Percentiles rank a stretch among this genome's conserved stretches.
Conservation (phyloP, 2,888 invertebrate genomes). For the Pterobdella sp. region DNA sequence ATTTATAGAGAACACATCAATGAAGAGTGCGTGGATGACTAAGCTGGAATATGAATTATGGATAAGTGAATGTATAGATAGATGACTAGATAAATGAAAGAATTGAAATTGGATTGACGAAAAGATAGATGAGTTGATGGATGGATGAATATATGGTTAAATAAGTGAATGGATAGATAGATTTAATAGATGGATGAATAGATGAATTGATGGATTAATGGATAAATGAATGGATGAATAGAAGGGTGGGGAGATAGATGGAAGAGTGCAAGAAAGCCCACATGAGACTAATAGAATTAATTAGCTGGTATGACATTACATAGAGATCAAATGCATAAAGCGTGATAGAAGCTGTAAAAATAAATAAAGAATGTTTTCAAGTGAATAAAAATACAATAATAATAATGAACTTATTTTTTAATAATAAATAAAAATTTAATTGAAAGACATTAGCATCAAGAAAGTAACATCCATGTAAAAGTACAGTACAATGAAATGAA, state of each 20-base stretch:
- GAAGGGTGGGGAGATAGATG: neutral
- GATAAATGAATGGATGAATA: constrained; percentile 14
- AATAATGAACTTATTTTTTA: too few species aligned
- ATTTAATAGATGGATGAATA: neutral
- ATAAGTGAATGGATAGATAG: neutral
- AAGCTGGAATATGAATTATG: neutral
- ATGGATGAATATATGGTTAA: neutral
- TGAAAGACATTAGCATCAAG: too few species aligned
- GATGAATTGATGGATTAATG: constrained; percentile 21
- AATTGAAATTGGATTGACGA: neutral
- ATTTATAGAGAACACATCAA: neutral
- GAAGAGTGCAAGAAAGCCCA: neutral
- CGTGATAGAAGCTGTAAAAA: too few species aligned
- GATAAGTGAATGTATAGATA: neutral
- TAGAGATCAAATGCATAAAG: too few species aligned
- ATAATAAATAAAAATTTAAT: too few species aligned
- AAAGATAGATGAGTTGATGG: neutral
- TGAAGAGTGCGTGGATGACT: neutral
- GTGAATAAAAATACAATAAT: too few species aligned
- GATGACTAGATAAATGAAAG: neutral
- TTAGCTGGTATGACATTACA: too few species aligned
- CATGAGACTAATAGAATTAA: too few species aligned
- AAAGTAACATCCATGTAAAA: too few species aligned
- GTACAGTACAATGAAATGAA: too few species aligned
- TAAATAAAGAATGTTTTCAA: too few species aligned